Evolutionary conservation across 2,797 vertebrate genomes (phyloP).

Genomic region (Ceyx erithaca): DNA sequence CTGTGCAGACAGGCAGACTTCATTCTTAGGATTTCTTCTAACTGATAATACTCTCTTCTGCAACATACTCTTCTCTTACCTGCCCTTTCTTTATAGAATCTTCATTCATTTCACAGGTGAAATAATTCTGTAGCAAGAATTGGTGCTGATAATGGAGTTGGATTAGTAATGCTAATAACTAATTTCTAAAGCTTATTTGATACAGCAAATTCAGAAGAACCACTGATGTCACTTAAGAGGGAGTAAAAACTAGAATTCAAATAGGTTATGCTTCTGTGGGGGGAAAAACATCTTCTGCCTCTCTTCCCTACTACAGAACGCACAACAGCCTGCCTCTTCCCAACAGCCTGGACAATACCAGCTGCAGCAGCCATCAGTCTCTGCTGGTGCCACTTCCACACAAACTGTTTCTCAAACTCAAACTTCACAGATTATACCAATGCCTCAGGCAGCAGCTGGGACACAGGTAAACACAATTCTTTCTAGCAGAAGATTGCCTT

Average conservation of each 20-base stretch:
- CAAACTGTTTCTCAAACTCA: slow-evolving; percentile 76
- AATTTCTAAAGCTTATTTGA: neutral
- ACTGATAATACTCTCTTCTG: neutral
- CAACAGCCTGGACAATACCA: slow-evolving; percentile 81
- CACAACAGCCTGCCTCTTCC: slow-evolving; percentile 72
- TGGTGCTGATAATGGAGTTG: neutral
- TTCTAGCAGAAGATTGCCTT: neutral
- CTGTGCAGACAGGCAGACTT: neutral
- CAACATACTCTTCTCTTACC: neutral
- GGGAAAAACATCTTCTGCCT: neutral
- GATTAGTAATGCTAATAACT: neutral
- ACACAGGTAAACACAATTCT: slow-evolving; percentile 84
- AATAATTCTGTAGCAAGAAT: neutral
- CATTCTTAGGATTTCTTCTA: neutral
- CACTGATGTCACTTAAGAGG: neutral
- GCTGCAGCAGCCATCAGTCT: slow-evolving; percentile 71
- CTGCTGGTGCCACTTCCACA: slow-evolving; percentile 64
- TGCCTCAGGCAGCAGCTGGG: slow-evolving; percentile 81
- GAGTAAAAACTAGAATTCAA: neutral
- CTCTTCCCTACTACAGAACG: slow-evolving; percentile 62
- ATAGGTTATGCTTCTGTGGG: neutral
- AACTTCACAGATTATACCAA: slow-evolving; percentile 66
- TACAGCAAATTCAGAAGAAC: neutral
- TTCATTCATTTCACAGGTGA: neutral
- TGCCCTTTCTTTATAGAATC: neutral